Percentiles rank a stretch among this genome's conserved stretches.
phyloP scores from a whole-genome alignment of 2,888 invertebrate genomes.

The Fragum fragum region DNA sequence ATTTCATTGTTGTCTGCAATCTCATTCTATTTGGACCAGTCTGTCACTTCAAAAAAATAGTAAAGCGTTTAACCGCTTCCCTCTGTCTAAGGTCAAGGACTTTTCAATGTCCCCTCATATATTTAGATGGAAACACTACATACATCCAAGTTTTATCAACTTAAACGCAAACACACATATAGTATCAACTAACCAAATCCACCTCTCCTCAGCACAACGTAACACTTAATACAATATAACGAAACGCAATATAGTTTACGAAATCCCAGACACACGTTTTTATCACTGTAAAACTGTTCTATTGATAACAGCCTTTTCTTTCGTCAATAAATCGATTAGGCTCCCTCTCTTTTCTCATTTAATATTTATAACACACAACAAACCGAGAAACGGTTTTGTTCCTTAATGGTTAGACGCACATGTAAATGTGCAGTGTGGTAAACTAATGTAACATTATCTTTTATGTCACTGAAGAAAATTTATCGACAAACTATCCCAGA shows the following conservation, averaged over 20 bases:
- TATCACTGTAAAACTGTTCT: constrained; percentile 12
- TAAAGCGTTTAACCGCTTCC: too few species aligned
- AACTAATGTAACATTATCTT: background rate
- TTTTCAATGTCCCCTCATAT: too few species aligned
- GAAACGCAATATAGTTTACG: background rate
- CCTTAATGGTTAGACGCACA: background rate
- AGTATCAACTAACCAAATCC: background rate
- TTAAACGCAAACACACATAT: background rate
- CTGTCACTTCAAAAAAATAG: too few species aligned
- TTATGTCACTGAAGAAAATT: background rate
- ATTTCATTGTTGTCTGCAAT: too few species aligned
- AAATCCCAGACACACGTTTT: constrained; percentile 9
- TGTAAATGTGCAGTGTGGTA: background rate
- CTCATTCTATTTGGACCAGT: too few species aligned
- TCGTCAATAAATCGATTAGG: constrained; percentile 24
- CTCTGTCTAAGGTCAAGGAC: too few species aligned
- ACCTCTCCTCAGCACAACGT: background rate
- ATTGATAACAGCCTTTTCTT: constrained; percentile 5
- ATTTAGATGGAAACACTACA: constrained; percentile 6
- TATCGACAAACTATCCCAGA: background rate
- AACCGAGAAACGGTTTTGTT: background rate
- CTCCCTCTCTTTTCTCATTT: background rate
- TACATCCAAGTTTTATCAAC: background rate
- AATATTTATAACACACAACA: constrained; percentile 24
- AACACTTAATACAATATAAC: background rate